Percentiles rank a stretch among this genome's conserved stretches.
These are phyloP conservation scores for Eidolon dupreanum DNA, from an alignment of 2,797 vertebrate species.

Conservation along the genomic window DNA sequence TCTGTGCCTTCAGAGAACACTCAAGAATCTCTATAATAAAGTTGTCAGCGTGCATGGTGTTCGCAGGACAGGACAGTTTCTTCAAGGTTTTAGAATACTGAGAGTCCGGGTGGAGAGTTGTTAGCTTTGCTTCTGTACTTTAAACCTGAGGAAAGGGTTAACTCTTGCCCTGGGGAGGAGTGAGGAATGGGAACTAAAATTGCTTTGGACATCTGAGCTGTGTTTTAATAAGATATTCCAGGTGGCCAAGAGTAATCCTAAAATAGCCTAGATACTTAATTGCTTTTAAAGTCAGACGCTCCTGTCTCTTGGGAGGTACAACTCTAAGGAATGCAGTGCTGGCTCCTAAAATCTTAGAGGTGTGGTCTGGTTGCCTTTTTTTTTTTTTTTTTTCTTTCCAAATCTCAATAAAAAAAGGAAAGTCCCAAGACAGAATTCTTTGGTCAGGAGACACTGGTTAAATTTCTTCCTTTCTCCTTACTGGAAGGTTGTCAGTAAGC, in stretches of 20 bases:
- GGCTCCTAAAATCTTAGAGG: slow-evolving; percentile 68
- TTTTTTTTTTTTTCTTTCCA: neutral
- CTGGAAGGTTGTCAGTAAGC: neutral
- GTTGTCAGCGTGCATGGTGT: neutral
- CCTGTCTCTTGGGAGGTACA: slow-evolving; percentile 63
- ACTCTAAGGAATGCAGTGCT: slow-evolving; percentile 41
- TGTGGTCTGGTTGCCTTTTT: slow-evolving; percentile 12
- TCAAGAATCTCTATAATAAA: neutral
- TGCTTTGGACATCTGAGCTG: slow-evolving; percentile 87
- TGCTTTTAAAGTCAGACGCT: slow-evolving; percentile 81
- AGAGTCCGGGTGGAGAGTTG: neutral
- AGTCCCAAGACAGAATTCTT: neutral
- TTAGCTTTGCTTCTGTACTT: neutral
- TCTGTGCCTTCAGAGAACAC: neutral
- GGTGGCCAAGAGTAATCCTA: slow-evolving; percentile 87
- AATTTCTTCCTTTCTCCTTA: neutral
- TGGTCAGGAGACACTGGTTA: neutral
- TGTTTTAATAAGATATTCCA: slow-evolving; percentile 87
- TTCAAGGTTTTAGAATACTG: neutral
- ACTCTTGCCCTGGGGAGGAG: slow-evolving; percentile 65
- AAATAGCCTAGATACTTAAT: slow-evolving; percentile 84
- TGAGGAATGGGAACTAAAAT: slow-evolving; percentile 79
- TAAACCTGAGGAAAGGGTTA: slow-evolving; percentile 78
- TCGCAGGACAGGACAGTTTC: slow-evolving; percentile 8
- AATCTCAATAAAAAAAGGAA: slow-evolving; percentile 48